Conservation (phyloP, 2,888 invertebrate species). For the Achlya flavicornis region DNA sequence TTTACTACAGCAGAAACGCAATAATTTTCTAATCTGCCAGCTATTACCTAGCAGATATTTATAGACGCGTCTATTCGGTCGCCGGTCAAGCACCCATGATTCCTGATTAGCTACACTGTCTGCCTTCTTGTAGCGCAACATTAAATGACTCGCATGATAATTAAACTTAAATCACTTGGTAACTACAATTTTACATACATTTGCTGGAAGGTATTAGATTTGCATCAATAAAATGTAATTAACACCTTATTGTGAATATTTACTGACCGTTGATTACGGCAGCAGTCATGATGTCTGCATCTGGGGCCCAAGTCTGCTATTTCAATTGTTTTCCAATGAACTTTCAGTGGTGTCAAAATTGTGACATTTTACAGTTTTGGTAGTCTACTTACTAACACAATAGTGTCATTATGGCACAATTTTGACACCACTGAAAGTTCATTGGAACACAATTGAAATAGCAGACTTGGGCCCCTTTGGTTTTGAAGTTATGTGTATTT, state of each 20-base stretch:
- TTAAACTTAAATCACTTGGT: conserved; percentile 13
- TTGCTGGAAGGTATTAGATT: not conserved
- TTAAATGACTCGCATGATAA: conserved; percentile 10
- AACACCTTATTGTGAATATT: not conserved
- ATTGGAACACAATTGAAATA: too few species aligned
- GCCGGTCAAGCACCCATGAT: conserved; percentile 37
- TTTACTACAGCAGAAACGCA: conserved; percentile 1
- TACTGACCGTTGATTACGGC: not conserved
- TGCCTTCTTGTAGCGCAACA: conserved; percentile 21
- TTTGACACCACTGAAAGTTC: too few species aligned
- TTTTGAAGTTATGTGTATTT: too few species aligned
- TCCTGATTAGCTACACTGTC: conserved; percentile 45
- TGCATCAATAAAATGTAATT: not conserved
- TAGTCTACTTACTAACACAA: too few species aligned
- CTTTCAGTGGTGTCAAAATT: too few species aligned
- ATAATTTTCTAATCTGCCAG: conserved; percentile 11
- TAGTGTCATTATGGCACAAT: too few species aligned
- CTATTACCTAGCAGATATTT: conserved; percentile 6
- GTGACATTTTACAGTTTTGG: too few species aligned
- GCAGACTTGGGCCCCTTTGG: too few species aligned
- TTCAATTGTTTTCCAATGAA: too few species aligned
- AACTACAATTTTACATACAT: conserved; percentile 1
- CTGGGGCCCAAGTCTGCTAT: too few species aligned
- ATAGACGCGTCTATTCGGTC: not conserved
- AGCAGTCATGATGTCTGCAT: not conserved